Evolutionary conservation across 2,797 vertebrate species (phyloP), one percentile per base, ranked within the genome.

Genomic region (Siniperca undulata): DNA sequence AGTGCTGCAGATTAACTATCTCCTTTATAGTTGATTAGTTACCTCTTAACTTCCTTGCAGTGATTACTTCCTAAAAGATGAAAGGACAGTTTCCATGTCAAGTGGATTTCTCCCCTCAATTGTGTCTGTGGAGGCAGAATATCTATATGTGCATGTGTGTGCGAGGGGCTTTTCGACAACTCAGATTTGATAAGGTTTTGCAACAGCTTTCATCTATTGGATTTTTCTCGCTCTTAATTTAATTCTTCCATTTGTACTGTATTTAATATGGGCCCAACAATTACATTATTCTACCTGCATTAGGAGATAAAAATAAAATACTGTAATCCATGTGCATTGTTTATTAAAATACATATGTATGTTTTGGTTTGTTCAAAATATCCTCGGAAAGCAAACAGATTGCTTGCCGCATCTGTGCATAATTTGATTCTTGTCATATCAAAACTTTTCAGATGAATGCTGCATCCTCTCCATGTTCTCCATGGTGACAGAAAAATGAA

Each of bases 61-160:
- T 80, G 80, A 78, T 88, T 87, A 66, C 76, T 69, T 81, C 56
- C 79, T 60, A 80, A 86, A 92, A 92, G 85, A 92, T 86, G 88
- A 92, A 94, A 92, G 90, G 66, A 89, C 91, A 91, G 93, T 95
- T 95, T 95, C 92, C 92, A 95, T 95, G 91, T 90, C 90, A 92
- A 93, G 94, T 93, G 89, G 84, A 90, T 89, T 88, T 65, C 76
- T 88, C 89, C 53, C 79, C 70, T 83, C 82, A 78, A 70, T 89
- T 88, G 82, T 90, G 82, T 89, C 65, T 71, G 69, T 24, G 34
- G 73, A 80, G 30, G 77, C 72, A 82, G 83, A 83, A 76, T 86
- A 81, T 90, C 71, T 84, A 56, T 69, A 78, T 61, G 68, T 75
- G 74, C 80, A 77, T 60, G 72, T 81, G 77, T 85, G 85, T 89